A percentile compares a stretch with the other conserved stretches of the same genome.
Conservation (phyloP, 2,797 vertebrate genomes). For the Anas bernieri region DNA sequence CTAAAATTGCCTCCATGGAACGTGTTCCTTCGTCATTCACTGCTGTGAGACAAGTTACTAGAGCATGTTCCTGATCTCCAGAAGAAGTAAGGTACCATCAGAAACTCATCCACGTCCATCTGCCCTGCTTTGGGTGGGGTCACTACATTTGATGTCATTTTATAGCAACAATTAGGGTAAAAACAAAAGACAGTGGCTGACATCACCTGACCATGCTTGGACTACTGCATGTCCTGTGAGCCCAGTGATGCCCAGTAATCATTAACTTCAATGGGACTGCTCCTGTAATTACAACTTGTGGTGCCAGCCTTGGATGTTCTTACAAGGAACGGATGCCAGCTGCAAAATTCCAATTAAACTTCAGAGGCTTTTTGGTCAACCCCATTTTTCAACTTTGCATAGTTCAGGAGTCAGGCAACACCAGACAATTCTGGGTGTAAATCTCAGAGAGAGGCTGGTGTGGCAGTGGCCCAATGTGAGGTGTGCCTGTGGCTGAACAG, state of each 20-base stretch:
- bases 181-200: background rate
- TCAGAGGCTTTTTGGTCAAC: background rate
- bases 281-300: background rate
- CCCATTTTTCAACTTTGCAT: background rate
- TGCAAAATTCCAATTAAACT: background rate
- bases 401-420: background rate
- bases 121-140: background rate
- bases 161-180: background rate
- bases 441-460: background rate
- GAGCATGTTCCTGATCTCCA: background rate
- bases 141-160: background rate
- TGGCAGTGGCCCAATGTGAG: accelerated
- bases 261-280: background rate
- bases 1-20: background rate
- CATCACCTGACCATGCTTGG: background rate
- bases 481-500: background rate
- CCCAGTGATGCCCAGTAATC: background rate
- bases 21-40: background rate
- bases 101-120: background rate
- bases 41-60: background rate
- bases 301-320: background rate
- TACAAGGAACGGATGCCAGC: background rate
- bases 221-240: background rate
- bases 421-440: background rate
- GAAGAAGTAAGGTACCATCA: background rate